phyloP scores from a whole-genome alignment of 2,797 vertebrate species.

The Orestias chungarensis region DNA sequence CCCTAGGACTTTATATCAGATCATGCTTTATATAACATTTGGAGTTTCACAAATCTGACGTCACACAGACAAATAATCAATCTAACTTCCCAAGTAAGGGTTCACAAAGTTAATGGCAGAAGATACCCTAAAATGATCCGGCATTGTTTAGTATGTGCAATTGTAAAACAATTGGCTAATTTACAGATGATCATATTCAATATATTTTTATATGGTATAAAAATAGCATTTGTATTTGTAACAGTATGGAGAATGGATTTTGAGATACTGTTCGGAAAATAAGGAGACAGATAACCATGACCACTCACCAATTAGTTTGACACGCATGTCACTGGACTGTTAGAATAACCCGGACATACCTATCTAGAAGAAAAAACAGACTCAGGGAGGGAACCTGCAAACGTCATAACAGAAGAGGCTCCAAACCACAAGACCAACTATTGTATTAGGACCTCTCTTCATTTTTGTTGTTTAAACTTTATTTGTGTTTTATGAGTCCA shows the following conservation, averaged over 20 bases:
- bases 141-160: neutral
- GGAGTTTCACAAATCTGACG: neutral
- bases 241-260: neutral
- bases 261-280: neutral
- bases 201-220: neutral
- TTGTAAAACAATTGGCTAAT: neutral
- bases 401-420: neutral
- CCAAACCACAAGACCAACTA: neutral
- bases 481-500: neutral
- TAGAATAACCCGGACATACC: neutral
- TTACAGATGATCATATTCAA: neutral
- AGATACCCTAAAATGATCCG: neutral
- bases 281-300: slow-evolving; percentile 1
- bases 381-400: neutral
- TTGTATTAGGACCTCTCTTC: neutral
- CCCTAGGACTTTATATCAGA: neutral
- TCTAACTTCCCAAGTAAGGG: too few species aligned
- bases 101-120: neutral
- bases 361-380: neutral
- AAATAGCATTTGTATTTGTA: slow-evolving; percentile 3
- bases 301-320: slow-evolving; percentile 8
- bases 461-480: neutral
- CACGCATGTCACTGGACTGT: neutral
- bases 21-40: neutral
- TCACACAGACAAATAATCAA: neutral